Base-by-base conservation (phyloP, 2,113 vertebrate species). In the Zeus faber region DNA sequence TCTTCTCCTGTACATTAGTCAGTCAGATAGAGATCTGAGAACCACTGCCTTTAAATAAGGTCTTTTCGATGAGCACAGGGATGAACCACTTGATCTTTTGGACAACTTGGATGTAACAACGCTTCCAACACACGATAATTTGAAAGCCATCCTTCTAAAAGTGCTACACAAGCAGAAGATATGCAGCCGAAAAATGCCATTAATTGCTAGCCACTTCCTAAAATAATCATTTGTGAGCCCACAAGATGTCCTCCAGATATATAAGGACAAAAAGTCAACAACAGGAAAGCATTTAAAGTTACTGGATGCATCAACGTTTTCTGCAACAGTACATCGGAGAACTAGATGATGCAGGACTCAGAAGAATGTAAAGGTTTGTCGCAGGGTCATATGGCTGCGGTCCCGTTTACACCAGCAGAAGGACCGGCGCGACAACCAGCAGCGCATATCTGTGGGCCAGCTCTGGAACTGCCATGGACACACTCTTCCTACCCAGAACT, bases 301-400 rank as follows among this genome's bases (percentile, higher is more conserved):
- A n/a, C 44, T 70, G 0, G 9, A 48, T 52, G 74, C 61, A 18
- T 53, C 33, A 27, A 44, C 16, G 21, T 41, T 81, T 67, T 26
- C 40, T 81, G 41, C 60, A 69, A 21, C 71, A 74, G 56, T 74
- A 61, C 40, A 65, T 74, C 7, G 35, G 52, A 31, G 65, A 52
- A 56, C 63, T 70, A 29, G 62, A 65, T 65, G 37, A 48, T 21
- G 26, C 48, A 17, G 51, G 59, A 47, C 35, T 61, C 8, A 55
- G 50, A 39, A 67, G 41, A 20, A 59, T 73, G 65, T 45, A 64
- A 16, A 50, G 71, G 59, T 73, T 67, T 43, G 20, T 69, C 26
- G 62, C 44, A 54, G 57, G 62, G 3, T 70, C 72, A 37, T 50
- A 62, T 58, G 50, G 11, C 57, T 37, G 16, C 62, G 49, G 14